A percentile compares a stretch with the other conserved stretches of the same genome.
Evolutionary conservation across 2,888 invertebrate genomes (phyloP).

Genomic region (Melieria picta): DNA sequence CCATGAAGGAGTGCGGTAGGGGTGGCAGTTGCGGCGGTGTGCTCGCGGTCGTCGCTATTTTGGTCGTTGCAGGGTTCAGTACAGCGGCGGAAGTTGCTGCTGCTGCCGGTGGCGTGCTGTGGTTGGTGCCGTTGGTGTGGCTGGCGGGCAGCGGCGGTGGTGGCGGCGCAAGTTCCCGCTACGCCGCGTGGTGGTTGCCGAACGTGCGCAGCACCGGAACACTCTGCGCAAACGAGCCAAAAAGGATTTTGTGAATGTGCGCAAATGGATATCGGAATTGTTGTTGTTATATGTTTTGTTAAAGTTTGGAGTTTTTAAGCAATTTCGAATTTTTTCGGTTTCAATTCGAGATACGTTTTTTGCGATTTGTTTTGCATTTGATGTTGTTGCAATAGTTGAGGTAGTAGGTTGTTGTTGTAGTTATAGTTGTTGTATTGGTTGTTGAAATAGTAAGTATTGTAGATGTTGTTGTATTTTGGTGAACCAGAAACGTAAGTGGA

Average conservation of each 20-base stretch:
- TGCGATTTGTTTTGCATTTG: no score
- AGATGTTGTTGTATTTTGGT: slow-evolving; percentile 8
- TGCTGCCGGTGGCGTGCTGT: slow-evolving; percentile 47
- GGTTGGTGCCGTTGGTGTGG: slow-evolving; percentile 48
- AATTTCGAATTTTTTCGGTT: slow-evolving; percentile 10
- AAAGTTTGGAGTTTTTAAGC: no score
- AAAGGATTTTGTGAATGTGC: no score
- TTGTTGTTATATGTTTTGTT: no score
- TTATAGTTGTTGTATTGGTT: slow-evolving; percentile 6
- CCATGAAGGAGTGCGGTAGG: slow-evolving; percentile 54
- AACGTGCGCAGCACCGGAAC: slow-evolving; percentile 67
- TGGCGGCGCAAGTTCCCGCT: slow-evolving; percentile 64
- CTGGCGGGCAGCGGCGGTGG: slow-evolving; percentile 42
- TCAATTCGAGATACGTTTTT: slow-evolving; percentile 21
- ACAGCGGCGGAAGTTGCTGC: slow-evolving; percentile 49
- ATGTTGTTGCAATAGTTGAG: no score
- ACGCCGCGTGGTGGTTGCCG: slow-evolving; percentile 67
- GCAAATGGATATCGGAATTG: no score
- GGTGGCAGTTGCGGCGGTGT: slow-evolving; percentile 57
- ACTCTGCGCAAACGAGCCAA: slow-evolving; percentile 51
- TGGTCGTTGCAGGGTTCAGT: no score
- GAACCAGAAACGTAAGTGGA: slow-evolving; percentile 18
- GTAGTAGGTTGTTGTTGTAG: neutral
- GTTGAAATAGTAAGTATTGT: slow-evolving; percentile 25
- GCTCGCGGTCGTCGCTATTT: slow-evolving; percentile 47